These are phyloP conservation scores for Acridotheres tristis DNA, from an alignment of 2,797 vertebrate species.

Conservation along the genomic window DNA sequence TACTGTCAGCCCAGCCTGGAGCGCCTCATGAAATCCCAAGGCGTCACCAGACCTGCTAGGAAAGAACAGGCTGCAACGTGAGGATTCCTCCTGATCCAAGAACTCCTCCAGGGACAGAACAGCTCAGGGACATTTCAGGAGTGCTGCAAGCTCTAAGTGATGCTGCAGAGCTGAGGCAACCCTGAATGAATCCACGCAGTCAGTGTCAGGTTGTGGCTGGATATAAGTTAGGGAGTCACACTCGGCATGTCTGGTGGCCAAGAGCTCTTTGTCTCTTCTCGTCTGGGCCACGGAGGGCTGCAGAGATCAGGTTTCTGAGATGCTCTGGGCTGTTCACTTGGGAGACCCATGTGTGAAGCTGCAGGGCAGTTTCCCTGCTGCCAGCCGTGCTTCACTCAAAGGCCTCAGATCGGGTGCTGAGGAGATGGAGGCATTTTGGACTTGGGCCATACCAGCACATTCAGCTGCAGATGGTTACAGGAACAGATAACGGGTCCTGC, in stretches of 20 bases:
- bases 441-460: slow-evolving; percentile 49
- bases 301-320: not conserved
- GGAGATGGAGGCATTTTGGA: slow-evolving; percentile 60
- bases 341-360: not conserved
- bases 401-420: not conserved
- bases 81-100: not conserved
- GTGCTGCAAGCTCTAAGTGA: not conserved
- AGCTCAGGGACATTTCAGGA: not conserved
- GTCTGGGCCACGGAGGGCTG: not conserved
- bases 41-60: not conserved
- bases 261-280: not conserved
- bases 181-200: not conserved
- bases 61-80: not conserved
- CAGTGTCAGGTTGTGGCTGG: slow-evolving; percentile 19
- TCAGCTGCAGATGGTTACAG: slow-evolving; percentile 68
- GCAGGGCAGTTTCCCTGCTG: slow-evolving; percentile 16
- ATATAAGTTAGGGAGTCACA: not conserved
- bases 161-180: not conserved
- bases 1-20: not conserved
- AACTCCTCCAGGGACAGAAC: not conserved
- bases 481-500: slow-evolving; percentile 66
- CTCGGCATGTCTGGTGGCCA: not conserved
- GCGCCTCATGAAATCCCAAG: not conserved
- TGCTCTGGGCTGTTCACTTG: not conserved
- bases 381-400: slow-evolving; percentile 31